phyloP scores from a whole-genome alignment of 2,797 vertebrate species.

The Microtus californicus region DNA sequence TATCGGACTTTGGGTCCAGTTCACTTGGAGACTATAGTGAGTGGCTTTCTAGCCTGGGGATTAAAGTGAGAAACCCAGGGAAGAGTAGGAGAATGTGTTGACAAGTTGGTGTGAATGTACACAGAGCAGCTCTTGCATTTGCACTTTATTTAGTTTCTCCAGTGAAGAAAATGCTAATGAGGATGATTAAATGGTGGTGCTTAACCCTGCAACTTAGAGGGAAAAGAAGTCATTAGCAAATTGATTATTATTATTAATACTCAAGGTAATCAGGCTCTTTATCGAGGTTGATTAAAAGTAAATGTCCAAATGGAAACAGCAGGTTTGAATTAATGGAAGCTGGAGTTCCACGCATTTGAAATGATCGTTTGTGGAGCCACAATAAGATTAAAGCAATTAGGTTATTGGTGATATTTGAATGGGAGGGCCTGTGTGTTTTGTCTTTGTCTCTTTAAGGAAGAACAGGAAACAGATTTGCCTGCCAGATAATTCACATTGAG shows the following conservation, averaged over 20 bases:
- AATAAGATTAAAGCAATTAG: slow-evolving; percentile 68
- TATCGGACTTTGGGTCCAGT: slow-evolving; percentile 5
- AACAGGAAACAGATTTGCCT: neutral
- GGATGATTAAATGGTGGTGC: slow-evolving; percentile 83
- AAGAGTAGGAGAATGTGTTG: slow-evolving; percentile 13
- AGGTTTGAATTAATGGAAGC: slow-evolving; percentile 75
- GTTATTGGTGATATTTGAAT: slow-evolving; percentile 41
- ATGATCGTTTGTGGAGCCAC: slow-evolving; percentile 36
- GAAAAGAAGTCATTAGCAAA: slow-evolving; percentile 84
- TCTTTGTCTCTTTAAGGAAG: slow-evolving; percentile 60
- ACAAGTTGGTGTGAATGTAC: neutral
- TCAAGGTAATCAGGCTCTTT: slow-evolving; percentile 82
- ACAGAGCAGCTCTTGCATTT: slow-evolving; percentile 69
- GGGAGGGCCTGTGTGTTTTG: slow-evolving; percentile 20
- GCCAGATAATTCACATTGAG: neutral
- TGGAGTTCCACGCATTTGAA: slow-evolving; percentile 69
- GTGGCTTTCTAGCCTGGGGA: slow-evolving; percentile 58
- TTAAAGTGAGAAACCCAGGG: slow-evolving; percentile 64
- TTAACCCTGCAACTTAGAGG: slow-evolving; percentile 79
- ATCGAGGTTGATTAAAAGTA: slow-evolving; percentile 85
- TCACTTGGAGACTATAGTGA: slow-evolving; percentile 73
- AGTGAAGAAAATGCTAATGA: slow-evolving; percentile 83
- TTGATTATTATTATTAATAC: slow-evolving; percentile 84
- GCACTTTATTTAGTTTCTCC: slow-evolving; percentile 84
- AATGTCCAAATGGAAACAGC: slow-evolving; percentile 81